Evolutionary conservation across 2,797 vertebrate species (phyloP).

Genomic region (Morus bassanus): DNA sequence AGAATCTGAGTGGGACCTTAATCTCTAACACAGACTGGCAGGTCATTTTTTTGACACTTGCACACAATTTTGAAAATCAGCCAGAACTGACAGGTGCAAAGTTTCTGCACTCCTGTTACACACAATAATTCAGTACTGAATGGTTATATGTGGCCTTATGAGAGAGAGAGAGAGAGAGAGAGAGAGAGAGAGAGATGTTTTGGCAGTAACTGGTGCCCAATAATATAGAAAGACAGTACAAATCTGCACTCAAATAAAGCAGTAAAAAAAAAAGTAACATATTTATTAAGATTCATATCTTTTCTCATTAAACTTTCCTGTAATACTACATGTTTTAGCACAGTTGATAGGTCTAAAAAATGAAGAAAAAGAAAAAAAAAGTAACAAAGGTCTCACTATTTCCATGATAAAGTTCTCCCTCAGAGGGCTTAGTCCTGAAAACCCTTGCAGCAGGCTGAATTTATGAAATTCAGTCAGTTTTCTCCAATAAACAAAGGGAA

Average conservation of each 20-base stretch:
- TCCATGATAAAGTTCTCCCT: not conserved
- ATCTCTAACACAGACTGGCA: slow-evolving; percentile 68
- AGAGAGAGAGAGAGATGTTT: not conserved
- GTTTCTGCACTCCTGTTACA: slow-evolving; percentile 63
- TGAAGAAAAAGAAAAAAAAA: not conserved
- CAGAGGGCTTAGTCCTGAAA: not conserved
- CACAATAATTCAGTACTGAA: slow-evolving; percentile 65
- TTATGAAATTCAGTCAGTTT: not conserved
- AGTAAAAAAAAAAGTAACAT: not conserved
- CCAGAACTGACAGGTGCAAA: slow-evolving; percentile 73
- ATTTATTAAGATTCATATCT: not conserved
- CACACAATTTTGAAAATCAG: slow-evolving; percentile 70
- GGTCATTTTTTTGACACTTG: slow-evolving; percentile 72
- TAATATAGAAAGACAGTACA: not conserved
- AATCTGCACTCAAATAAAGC: not conserved
- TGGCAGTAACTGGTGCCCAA: not conserved
- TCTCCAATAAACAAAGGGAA: not conserved
- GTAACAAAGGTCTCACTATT: not conserved
- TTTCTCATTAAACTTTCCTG: not conserved
- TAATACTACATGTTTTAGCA: not conserved
- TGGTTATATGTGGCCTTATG: slow-evolving; percentile 17
- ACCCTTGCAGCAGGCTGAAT: not conserved
- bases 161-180: not conserved
- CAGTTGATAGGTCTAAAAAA: not conserved
- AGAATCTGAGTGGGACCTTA: slow-evolving; percentile 61